Evolutionary conservation across 1,140 invertebrate species (phyloP), one percentile per base, ranked within the genome.

Genomic region (Bombyx mandarina): DNA sequence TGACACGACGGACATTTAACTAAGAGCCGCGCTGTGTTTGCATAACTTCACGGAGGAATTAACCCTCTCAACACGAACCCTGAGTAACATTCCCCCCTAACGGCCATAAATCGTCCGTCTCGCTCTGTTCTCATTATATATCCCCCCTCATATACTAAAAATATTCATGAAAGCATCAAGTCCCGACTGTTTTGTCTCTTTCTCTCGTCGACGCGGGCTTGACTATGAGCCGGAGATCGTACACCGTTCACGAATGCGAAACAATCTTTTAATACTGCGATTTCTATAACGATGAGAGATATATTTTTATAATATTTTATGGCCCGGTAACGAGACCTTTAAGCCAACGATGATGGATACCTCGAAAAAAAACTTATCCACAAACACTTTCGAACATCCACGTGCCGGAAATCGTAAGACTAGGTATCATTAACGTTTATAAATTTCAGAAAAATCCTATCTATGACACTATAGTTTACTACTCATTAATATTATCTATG

Each of bases 391-490:
- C 56, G 56, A 66, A 59, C 52, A 63, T 59, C 54, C 55, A 60
- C 60, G 62, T 69, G 51, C 62, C 58, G 69, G 65, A 71, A 74
- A 71, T 67, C 65, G 67, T 73, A 78, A 68, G 71, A 79, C 77
- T 78, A 84, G 67, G 62, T 77, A 78, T 73, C 60, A 71, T 73
- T 77, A 83, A 86, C 82, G 71, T 83, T 83, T 76, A 86, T 83
- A 83, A 83, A 86, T 82, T 86, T 86, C 76, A 81, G 82, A 83
- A 81, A 83, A 83, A 69, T 66, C 79, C 82, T 86, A 86, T 86
- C 82, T 86, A 83, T 76, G 54, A 65, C 62, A 51, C 59, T 66
- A 61, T 58, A 58, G 56, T 63, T 60, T 51, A 26, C 62, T 63
- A 63, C 62, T 45, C 55, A 49, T 63, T 63, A 63, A 60, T 56